Percentiles rank a stretch among this genome's conserved stretches.
These are phyloP conservation scores for Heliconius himera DNA, from an alignment of 1,140 invertebrate species.

Conservation along the genomic window DNA sequence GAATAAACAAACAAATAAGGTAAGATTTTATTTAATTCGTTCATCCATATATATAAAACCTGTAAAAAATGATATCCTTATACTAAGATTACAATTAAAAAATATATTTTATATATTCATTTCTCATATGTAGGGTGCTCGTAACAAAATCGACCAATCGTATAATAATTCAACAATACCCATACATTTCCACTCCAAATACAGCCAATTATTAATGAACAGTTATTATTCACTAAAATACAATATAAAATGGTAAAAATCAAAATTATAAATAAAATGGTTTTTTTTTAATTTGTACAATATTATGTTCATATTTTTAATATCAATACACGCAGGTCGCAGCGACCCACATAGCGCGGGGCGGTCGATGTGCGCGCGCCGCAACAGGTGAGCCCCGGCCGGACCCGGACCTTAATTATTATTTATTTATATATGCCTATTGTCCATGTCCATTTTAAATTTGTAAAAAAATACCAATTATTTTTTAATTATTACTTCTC, in stretches of 20 bases:
- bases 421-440: slow-evolving; percentile 3
- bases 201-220: no score
- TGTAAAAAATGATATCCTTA: no score
- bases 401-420: slow-evolving; percentile 30
- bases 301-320: slow-evolving; percentile 27
- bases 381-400: slow-evolving; percentile 53
- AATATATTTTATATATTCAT: no score
- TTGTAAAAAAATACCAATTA: background rate
- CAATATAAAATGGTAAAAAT: background rate
- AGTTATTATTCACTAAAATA: background rate
- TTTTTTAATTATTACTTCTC: no score
- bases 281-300: background rate
- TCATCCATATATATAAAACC: no score
- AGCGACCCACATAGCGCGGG: slow-evolving; percentile 43
- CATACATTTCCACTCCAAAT: no score
- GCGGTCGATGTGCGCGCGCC: slow-evolving; percentile 61
- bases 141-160: no score
- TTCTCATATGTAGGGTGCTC: no score
- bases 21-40: no score
- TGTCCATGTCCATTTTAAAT: background rate
- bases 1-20: no score
- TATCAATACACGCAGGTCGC: slow-evolving; percentile 27
- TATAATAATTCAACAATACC: no score
- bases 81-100: no score
- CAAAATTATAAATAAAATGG: background rate